Base-by-base conservation (phyloP, 2,888 invertebrate genomes). In the Cantharis lateralis region DNA sequence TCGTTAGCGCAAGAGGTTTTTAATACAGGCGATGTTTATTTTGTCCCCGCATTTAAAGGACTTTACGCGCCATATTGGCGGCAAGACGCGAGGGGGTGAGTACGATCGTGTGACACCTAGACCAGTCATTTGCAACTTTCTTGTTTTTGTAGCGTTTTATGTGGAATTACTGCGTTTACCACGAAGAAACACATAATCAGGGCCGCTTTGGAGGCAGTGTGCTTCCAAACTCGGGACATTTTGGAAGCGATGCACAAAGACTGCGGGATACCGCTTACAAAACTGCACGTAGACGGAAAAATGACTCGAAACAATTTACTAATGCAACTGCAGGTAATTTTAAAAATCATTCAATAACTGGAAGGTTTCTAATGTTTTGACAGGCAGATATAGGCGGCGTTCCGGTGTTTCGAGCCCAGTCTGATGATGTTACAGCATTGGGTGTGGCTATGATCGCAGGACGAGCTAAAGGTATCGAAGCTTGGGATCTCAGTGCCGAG, bases 21-120 rank as follows among this genome's bases (percentile, higher is more conserved):
- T 83, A 94, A 95, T 66, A 96, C 97, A 0, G 96, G 96, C 0
- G 99, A 98, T 84, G 98, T 98, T 13, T 98, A 98, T 88, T 99
- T 99, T 88, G 99, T 99, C 24, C 99, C 99, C 0, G 98, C 98
- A 0, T 98, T 99, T 87, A 96, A 95, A 68, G 99, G 99, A 0
- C 89, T 99, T 0, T 99, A 97, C 88, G 98, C 99, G 72, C 99
- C 99, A 0, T 97, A 99, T 86, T 99, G 99, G 99, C 92, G 98
- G 85, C 95, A 96, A 84, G 97, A 98, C 87, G 99, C 99, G 0
- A 91, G 98, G 87, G 98, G 97, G 95, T 92, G 85, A 87, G 88
- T 92, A 84, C 26, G 84, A 1, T 3, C 13, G 7, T 10, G 18
- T 9, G 5, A 9, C 9, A 11, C 3, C 1, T 11, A 10, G 0